Conservation (phyloP, 2,888 invertebrate species). For the Rhingia campestris region DNA sequence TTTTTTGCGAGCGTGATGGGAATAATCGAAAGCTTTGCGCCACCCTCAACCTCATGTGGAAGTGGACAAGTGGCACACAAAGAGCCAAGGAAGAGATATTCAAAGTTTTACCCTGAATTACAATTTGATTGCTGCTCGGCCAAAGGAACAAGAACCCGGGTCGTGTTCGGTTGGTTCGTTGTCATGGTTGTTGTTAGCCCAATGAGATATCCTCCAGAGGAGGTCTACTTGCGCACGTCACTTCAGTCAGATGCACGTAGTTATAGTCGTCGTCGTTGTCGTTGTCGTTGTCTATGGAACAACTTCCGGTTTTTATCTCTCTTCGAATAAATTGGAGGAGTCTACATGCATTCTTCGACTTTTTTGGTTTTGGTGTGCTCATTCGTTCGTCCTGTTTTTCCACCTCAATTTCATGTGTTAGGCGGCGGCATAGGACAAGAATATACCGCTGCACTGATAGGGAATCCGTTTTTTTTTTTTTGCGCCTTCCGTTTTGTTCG, state of each 20-base stretch:
- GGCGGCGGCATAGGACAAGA: background rate
- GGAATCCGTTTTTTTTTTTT: constrained; percentile 11
- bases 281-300: constrained; percentile 33
- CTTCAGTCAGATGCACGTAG: constrained; percentile 68
- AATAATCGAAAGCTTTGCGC: constrained; percentile 59
- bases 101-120: constrained; percentile 76
- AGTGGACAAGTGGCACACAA: constrained; percentile 42
- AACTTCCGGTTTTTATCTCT: constrained; percentile 71
- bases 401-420: constrained; percentile 49
- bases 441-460: constrained; percentile 12
- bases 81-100: constrained; percentile 73
- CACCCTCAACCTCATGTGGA: constrained; percentile 13
- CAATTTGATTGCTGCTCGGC: constrained; percentile 75
- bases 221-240: constrained; percentile 55
- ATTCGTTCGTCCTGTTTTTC: constrained; percentile 22
- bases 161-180: constrained; percentile 29
- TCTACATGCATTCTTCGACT: background rate
- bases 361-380: constrained; percentile 15
- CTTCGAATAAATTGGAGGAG: constrained; percentile 62
- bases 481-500: background rate
- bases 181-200: constrained; percentile 40
- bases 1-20: constrained; percentile 49
- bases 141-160: constrained; percentile 59
- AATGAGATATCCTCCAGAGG: constrained; percentile 17
- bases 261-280: constrained; percentile 4